These are phyloP conservation scores for Ligdia adustata DNA, from an alignment of 2,888 invertebrate species.

Conservation along the genomic window DNA sequence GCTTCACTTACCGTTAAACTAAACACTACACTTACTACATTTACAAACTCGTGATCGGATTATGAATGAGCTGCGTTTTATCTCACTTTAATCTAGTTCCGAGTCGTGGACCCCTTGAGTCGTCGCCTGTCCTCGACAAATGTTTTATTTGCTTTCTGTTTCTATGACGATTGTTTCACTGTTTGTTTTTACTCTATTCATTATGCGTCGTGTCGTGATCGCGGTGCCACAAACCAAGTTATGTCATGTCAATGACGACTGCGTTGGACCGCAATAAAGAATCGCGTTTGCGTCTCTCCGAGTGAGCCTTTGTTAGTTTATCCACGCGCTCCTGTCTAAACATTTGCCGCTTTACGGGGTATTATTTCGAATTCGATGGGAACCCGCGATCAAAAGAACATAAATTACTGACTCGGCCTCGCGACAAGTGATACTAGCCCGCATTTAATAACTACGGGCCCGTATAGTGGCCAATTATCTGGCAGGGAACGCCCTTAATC, in stretches of 20 bases:
- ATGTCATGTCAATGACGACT: slow-evolving; percentile 66
- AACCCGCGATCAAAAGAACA: slow-evolving; percentile 39
- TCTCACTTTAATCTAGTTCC: slow-evolving; percentile 53
- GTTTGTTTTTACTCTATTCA: slow-evolving; percentile 52
- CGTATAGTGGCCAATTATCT: slow-evolving; percentile 67
- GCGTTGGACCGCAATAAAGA: slow-evolving; percentile 63
- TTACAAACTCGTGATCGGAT: slow-evolving; percentile 56
- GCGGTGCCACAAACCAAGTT: slow-evolving; percentile 59
- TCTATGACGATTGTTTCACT: slow-evolving; percentile 49
- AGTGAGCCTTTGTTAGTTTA: slow-evolving; percentile 58
- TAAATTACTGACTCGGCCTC: slow-evolving; percentile 35
- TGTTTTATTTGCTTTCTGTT: slow-evolving; percentile 44
- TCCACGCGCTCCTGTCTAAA: slow-evolving; percentile 53
- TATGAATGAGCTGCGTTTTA: slow-evolving; percentile 66
- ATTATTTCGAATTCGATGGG: slow-evolving; percentile 45
- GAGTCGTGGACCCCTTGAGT: slow-evolving; percentile 39
- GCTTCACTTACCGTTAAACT: slow-evolving; percentile 51
- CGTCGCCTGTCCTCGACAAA: slow-evolving; percentile 39
- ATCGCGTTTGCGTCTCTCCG: slow-evolving; percentile 56
- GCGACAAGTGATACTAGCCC: slow-evolving; percentile 55
- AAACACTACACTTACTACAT: slow-evolving; percentile 53
- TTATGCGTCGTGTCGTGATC: slow-evolving; percentile 43
- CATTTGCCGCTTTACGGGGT: slow-evolving; percentile 59
- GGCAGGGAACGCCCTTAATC: slow-evolving; percentile 53
- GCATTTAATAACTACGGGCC: slow-evolving; percentile 63